Evolutionary conservation across 2,888 invertebrate species (phyloP).

Genomic region (Terebella lapidaria): DNA sequence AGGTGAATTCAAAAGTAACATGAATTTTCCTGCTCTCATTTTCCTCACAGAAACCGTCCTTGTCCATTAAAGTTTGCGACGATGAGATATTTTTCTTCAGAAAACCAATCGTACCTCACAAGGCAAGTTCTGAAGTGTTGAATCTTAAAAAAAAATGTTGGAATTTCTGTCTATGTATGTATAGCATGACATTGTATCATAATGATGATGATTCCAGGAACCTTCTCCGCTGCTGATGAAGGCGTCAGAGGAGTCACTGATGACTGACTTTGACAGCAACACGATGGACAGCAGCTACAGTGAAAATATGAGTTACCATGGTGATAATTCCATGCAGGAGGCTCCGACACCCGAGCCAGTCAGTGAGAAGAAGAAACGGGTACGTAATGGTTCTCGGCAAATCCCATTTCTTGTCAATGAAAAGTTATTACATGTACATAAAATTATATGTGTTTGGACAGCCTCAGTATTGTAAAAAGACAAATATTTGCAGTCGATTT

Average conservation of each 20-base stretch:
- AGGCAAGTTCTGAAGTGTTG: conserved; percentile 30
- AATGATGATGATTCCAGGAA: too few species aligned
- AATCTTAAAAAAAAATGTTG: background rate
- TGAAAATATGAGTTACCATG: background rate
- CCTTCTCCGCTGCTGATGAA: conserved; percentile 54
- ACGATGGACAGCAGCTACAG: background rate
- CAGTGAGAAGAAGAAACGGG: conserved; percentile 14
- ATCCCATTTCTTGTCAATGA: too few species aligned
- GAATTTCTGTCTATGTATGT: too few species aligned
- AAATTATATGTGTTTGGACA: too few species aligned
- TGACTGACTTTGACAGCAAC: background rate
- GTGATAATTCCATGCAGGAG: background rate
- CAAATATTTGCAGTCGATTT: too few species aligned
- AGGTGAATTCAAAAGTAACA: too few species aligned
- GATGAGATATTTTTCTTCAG: conserved; percentile 87
- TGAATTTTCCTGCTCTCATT: background rate
- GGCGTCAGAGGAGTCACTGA: conserved; percentile 30
- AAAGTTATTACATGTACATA: too few species aligned
- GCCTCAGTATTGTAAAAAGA: too few species aligned
- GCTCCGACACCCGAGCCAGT: conserved; percentile 3
- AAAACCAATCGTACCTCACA: conserved; percentile 54
- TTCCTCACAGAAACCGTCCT: conserved; percentile 16
- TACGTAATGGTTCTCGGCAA: too few species aligned
- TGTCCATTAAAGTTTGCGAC: conserved; percentile 65
- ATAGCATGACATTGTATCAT: too few species aligned